Evolutionary conservation across 1,140 invertebrate genomes (phyloP).

Genomic region (Rhynchophorus ferrugineus): DNA sequence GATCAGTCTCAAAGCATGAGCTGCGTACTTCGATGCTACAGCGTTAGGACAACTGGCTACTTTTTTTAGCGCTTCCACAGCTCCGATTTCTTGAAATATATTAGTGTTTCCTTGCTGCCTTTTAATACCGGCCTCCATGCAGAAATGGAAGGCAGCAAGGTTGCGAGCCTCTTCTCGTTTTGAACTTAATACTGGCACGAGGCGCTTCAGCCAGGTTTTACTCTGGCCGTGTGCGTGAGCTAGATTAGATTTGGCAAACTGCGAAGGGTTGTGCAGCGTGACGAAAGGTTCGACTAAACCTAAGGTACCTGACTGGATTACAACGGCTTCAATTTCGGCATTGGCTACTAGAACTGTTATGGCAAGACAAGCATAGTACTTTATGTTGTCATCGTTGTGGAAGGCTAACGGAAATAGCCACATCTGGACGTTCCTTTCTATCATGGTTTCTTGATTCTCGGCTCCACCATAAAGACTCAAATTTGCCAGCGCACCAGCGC

Average conservation of each 20-base stretch:
- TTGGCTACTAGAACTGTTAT: slow-evolving; percentile 95
- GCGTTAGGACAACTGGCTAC: slow-evolving; percentile 97
- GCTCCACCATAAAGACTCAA: slow-evolving; percentile 92
- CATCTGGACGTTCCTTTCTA: slow-evolving; percentile 89
- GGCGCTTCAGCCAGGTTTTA: slow-evolving; percentile 86
- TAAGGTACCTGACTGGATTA: slow-evolving; percentile 89
- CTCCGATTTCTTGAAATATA: slow-evolving; percentile 91
- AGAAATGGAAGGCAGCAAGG: slow-evolving; percentile 97
- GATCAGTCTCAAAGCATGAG: slow-evolving; percentile 88
- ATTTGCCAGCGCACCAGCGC: slow-evolving; percentile 93
- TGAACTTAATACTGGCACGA: slow-evolving; percentile 93
- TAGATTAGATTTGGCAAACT: slow-evolving; percentile 88
- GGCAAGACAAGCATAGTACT: slow-evolving; percentile 97
- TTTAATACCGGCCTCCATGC: slow-evolving; percentile 98
- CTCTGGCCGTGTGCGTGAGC: slow-evolving; percentile 94
- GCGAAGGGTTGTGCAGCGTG: slow-evolving; percentile 83
- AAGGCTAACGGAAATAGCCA: slow-evolving; percentile 98
- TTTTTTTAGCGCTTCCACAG: slow-evolving; percentile 90
- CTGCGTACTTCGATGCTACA: slow-evolving; percentile 94
- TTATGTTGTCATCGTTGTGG: slow-evolving; percentile 92
- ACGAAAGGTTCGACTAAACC: slow-evolving; percentile 96
- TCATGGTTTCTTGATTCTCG: slow-evolving; percentile 98
- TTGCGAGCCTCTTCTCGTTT: slow-evolving; percentile 94
- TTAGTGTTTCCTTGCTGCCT: slow-evolving; percentile 91
- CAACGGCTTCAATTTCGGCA: slow-evolving; percentile 95